A percentile compares a stretch with the other conserved stretches of the same genome.
These are phyloP conservation scores for Hyposoter didymator DNA, from an alignment of 2,888 invertebrate genomes.

Conservation along the genomic window DNA sequence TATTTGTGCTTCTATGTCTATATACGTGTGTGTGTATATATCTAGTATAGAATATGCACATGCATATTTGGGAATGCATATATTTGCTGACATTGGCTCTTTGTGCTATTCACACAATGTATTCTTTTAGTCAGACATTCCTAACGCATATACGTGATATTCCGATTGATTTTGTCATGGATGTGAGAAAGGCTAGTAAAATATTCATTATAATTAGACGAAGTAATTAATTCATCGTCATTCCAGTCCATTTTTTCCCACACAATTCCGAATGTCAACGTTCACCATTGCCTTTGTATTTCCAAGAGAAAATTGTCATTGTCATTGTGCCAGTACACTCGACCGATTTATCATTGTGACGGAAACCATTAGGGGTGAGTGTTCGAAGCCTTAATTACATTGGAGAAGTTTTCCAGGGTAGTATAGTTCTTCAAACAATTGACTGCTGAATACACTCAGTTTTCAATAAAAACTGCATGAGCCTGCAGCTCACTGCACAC, in stretches of 20 bases:
- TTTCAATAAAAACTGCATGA: not conserved
- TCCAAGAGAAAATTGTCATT: not conserved
- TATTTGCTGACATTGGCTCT: slow-evolving; percentile 7
- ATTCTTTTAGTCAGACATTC: not conserved
- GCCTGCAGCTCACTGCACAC: not conserved
- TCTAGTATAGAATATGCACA: not conserved
- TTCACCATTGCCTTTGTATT: not conserved
- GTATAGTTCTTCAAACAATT: not conserved
- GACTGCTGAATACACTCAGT: not conserved
- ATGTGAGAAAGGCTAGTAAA: not conserved
- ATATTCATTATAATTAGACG: not conserved
- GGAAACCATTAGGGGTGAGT: not conserved
- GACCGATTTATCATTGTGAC: not conserved
- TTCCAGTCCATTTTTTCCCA: not conserved
- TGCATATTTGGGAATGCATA: slow-evolving; percentile 13
- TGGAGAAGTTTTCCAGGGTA: too few relatives aligned
- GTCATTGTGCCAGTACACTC: not conserved
- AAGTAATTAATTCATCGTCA: not conserved
- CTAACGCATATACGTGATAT: not conserved
- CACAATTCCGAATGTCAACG: not conserved
- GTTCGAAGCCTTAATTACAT: not conserved
- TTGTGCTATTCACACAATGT: not conserved
- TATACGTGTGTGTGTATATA: not conserved
- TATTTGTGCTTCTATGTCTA: slow-evolving; percentile 13
- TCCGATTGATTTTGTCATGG: not conserved